Conservation (phyloP, 2,888 invertebrate species). For the Diachrysia chrysitis region DNA sequence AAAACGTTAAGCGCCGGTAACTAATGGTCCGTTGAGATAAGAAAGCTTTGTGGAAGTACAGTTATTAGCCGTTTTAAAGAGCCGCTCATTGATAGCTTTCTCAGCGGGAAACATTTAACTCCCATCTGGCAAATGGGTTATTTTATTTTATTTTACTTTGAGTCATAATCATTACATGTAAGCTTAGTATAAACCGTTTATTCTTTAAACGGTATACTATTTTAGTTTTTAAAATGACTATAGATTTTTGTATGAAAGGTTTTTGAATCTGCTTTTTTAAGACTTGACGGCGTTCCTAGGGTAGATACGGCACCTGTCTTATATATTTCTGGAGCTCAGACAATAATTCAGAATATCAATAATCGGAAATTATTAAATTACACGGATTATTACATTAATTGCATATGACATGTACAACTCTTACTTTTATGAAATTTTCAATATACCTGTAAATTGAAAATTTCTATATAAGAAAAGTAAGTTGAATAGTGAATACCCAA, state of each 20-base stretch:
- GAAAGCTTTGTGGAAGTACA: slow-evolving; percentile 66
- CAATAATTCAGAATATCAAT: too few relatives aligned
- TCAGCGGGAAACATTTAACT: slow-evolving; percentile 22
- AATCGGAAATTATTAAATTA: too few relatives aligned
- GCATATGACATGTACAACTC: too few relatives aligned
- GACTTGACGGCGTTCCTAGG: not conserved
- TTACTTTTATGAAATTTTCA: too few relatives aligned
- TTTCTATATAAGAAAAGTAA: too few relatives aligned
- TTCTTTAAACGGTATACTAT: not conserved
- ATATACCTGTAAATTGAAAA: too few relatives aligned
- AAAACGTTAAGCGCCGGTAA: slow-evolving; percentile 74
- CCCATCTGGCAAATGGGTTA: slow-evolving; percentile 22
- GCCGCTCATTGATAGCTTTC: slow-evolving; percentile 49
- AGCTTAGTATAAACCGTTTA: not conserved
- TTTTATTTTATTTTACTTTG: slow-evolving; percentile 10
- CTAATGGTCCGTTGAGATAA: slow-evolving; percentile 84
- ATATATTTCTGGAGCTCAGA: not conserved
- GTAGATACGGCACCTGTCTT: not conserved
- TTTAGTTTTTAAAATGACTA: not conserved
- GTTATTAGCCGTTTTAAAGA: slow-evolving; percentile 64
- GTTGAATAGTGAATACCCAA: too few relatives aligned
- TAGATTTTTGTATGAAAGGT: not conserved
- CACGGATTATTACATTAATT: too few relatives aligned
- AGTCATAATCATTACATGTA: slow-evolving; percentile 1
- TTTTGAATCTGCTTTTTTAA: not conserved